Evolutionary conservation across 2,113 vertebrate species (phyloP).

Genomic region (Nansenia antarctica): DNA sequence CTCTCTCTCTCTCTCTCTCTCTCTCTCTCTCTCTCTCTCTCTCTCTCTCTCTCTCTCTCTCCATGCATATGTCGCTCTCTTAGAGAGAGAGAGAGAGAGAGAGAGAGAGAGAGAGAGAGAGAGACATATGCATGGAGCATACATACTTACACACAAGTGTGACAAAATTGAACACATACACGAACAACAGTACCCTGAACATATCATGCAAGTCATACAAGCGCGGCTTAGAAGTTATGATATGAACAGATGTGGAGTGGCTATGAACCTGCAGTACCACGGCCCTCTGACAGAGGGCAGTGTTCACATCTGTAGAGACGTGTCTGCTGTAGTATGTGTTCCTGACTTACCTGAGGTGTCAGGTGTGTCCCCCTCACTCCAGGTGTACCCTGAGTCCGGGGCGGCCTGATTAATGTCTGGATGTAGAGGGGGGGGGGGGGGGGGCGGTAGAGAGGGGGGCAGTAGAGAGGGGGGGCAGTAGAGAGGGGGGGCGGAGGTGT

Average conservation of each 20-base stretch:
- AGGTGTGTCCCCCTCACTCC: constrained; percentile 62
- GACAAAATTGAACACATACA: constrained; percentile 32
- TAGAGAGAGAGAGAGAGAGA: too few species aligned
- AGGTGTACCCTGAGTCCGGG: constrained; percentile 72
- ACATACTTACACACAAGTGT: constrained; percentile 30
- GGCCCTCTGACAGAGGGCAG: constrained; percentile 5
- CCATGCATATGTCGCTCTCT: too few species aligned
- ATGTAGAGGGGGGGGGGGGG: constrained; percentile 60
- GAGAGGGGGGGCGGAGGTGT: too few species aligned
- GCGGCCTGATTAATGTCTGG: constrained; percentile 70
- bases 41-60: too few species aligned
- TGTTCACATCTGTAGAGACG: too few species aligned
- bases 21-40: constrained; percentile 1
- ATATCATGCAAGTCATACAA: constrained; percentile 18
- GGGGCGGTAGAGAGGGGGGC: not conserved
- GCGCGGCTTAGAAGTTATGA: constrained; percentile 24
- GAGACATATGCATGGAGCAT: constrained; percentile 24
- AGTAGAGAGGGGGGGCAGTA: too few species aligned
- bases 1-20: too few species aligned
- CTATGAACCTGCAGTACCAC: not conserved
- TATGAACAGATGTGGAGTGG: not conserved
- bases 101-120: too few species aligned
- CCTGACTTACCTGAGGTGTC: constrained; percentile 68
- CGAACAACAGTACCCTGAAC: constrained; percentile 24
- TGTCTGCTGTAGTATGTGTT: not conserved